These are phyloP conservation scores for Drosophila algonquin DNA, from an alignment of 2,888 invertebrate genomes.

Conservation along the genomic window DNA sequence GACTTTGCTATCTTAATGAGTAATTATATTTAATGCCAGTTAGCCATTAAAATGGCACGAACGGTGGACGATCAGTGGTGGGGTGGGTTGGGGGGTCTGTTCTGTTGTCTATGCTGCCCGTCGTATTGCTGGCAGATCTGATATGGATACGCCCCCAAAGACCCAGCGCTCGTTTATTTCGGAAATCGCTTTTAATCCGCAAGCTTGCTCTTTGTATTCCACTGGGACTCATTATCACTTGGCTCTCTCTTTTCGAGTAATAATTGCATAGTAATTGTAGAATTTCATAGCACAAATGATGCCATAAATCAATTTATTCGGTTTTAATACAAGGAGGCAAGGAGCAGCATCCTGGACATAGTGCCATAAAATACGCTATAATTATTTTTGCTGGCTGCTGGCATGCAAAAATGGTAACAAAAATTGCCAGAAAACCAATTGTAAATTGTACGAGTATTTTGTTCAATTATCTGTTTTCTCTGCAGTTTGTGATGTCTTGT, in stretches of 20 bases:
- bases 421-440: constrained; percentile 11
- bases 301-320: not conserved
- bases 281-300: not conserved
- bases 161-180: too few species aligned
- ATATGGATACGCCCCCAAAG: constrained; percentile 1
- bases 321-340: too few species aligned
- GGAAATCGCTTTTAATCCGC: not conserved
- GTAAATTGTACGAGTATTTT: constrained; percentile 19
- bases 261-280: not conserved
- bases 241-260: not conserved
- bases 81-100: not conserved
- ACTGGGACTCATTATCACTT: not conserved
- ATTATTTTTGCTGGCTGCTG: not conserved
- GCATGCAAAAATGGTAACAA: constrained; percentile 25
- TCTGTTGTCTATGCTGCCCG: constrained; percentile 1
- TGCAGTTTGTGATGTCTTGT: constrained; percentile 28
- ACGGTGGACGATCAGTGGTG: constrained; percentile 23
- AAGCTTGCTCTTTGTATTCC: not conserved
- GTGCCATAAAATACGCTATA: not conserved
- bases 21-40: constrained; percentile 49
- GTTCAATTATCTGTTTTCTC: constrained; percentile 42
- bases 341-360: not conserved
- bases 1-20: constrained; percentile 39
- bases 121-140: constrained; percentile 8
- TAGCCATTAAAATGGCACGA: constrained; percentile 50